Evolutionary conservation across 2,113 vertebrate species (phyloP).

Genomic region (Herpetotheres cachinnans): DNA sequence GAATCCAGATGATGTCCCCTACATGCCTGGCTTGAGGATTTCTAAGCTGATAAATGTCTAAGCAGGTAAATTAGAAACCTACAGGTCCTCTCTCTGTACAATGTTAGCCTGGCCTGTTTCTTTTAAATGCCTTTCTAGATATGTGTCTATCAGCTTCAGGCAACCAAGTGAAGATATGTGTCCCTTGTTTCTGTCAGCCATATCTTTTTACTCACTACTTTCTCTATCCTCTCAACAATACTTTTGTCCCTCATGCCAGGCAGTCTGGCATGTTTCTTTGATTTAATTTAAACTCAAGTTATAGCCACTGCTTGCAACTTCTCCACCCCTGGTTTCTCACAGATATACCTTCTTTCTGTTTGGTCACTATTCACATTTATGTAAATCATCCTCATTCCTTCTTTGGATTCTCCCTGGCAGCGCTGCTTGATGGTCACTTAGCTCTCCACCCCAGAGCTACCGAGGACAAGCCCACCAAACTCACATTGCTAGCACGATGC

Average conservation of each 20-base stretch:
- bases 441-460: not conserved
- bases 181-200: not conserved
- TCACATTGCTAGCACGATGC: not conserved
- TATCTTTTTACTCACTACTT: not conserved
- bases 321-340: not conserved
- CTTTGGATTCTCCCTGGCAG: not conserved
- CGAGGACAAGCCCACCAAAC: not conserved
- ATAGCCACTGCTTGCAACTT: not conserved
- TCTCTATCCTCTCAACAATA: not conserved
- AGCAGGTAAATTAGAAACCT: not conserved
- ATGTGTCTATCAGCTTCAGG: not conserved
- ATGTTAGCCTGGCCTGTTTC: not conserved
- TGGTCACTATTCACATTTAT: not conserved
- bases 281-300: not conserved
- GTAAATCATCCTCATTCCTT: not conserved
- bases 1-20: not conserved
- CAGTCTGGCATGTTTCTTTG: not conserved
- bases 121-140: not conserved
- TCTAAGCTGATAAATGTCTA: not conserved
- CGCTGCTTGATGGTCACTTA: not conserved
- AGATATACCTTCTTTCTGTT: not conserved
- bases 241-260: not conserved
- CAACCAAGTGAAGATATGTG: not conserved
- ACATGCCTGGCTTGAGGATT: not conserved
- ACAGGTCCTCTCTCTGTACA: not conserved